phyloP scores from a whole-genome alignment of 2,797 vertebrate genomes.

The Oreochromis grahami region DNA sequence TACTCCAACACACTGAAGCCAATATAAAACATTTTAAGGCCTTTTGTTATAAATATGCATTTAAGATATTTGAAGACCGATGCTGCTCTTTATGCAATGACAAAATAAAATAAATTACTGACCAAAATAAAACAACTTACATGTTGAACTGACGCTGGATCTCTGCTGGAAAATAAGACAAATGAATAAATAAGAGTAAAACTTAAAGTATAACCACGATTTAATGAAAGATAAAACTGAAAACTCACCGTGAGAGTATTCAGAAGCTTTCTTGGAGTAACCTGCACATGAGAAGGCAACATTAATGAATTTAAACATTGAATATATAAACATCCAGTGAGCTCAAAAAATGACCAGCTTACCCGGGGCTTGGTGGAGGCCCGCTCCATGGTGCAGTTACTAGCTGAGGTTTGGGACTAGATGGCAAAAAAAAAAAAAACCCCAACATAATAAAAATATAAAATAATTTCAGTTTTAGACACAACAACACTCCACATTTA shows the following conservation, averaged over 20 bases:
- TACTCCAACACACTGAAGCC: not conserved
- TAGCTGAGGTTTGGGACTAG: constrained; percentile 58
- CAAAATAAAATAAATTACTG: not conserved
- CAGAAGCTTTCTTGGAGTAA: constrained; percentile 81
- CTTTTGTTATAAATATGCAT: not conserved
- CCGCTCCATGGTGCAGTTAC: constrained; percentile 41
- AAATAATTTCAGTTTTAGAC: not conserved
- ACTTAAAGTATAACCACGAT: not conserved
- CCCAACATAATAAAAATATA: not conserved
- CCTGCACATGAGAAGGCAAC: constrained; percentile 41
- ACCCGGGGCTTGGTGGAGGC: constrained; percentile 65
- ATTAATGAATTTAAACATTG: accelerated
- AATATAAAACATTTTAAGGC: not conserved
- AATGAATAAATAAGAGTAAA: not conserved
- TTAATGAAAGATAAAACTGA: not conserved
- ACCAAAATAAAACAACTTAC: constrained; percentile 55
- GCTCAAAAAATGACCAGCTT: not conserved
- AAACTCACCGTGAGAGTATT: constrained; percentile 73
- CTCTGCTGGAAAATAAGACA: constrained; percentile 54
- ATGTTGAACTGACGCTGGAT: constrained; percentile 57
- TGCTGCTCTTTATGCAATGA: not conserved
- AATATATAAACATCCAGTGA: not conserved
- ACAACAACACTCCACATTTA: not conserved
- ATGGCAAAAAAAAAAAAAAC: not conserved
- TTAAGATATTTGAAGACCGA: not conserved